These are phyloP conservation scores for Florisuga fusca DNA, from an alignment of 2,797 vertebrate genomes.

Conservation along the genomic window DNA sequence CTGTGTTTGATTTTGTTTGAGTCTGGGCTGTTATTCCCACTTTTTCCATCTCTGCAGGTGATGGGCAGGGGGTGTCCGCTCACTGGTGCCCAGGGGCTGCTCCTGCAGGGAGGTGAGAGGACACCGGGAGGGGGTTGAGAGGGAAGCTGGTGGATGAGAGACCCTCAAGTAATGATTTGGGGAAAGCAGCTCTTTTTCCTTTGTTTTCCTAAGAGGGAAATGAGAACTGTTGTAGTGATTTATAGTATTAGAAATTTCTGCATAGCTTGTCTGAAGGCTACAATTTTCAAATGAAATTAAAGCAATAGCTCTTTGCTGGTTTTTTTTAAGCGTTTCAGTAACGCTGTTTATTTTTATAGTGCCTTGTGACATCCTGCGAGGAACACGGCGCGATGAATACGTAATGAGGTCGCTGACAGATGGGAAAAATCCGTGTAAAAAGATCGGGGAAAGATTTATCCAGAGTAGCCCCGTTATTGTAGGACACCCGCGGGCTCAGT, in stretches of 20 bases:
- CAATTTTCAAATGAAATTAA: slow-evolving; percentile 25
- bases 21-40: too few species aligned
- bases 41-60: too few species aligned
- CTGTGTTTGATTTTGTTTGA: too few species aligned
- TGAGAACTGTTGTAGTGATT: background rate
- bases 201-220: background rate
- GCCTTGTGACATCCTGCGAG: background rate
- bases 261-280: background rate
- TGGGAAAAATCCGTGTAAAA: background rate
- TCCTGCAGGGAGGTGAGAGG: too few species aligned
- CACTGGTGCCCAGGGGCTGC: too few species aligned
- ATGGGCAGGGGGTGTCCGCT: too few species aligned
- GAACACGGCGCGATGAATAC: background rate
- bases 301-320: background rate
- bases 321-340: background rate
- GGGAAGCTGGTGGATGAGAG: background rate
- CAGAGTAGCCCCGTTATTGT: background rate
- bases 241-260: background rate
- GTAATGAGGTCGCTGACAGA: background rate
- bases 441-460: background rate
- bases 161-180: background rate
- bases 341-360: background rate
- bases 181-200: background rate
- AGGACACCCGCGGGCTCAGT: accelerated
- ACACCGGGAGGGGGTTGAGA: too few species aligned